Base-by-base conservation (phyloP, 2,797 vertebrate species). In the Dermochelys coriacea region DNA sequence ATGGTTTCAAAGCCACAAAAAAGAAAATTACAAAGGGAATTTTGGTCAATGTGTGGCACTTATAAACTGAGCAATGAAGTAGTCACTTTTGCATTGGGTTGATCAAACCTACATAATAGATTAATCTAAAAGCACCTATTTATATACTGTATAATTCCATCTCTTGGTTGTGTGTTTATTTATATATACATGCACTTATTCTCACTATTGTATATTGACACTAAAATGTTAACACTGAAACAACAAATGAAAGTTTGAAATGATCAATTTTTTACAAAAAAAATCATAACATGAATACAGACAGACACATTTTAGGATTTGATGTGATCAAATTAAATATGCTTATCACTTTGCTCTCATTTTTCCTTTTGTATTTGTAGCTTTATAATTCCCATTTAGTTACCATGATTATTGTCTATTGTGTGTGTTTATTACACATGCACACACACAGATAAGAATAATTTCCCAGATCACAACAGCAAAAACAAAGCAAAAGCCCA, bases 381-480 rank as follows among this genome's bases (percentile, higher is more conserved):
- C 88, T 88, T 95, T 88, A 94, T 95, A 95, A 96, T 95, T 94
- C 94, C 96, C 87, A 94, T 88, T 96, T 95, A 95, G 94, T 91
- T 95, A 95, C 90, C 95, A 97, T 94, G 93, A 80, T 96, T 95
- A 96, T 92, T 97, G 95, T 95, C 93, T 95, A 96, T 94, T 96
- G 93, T 90, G 96, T 95, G 93, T 97, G 87, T 95, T 96, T 96
- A 64, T 97, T 96, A 97, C 4, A 18, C 16, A n/a, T 31, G 2
- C 3, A 75, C 6, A 3, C 27, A 41, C 84, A 1, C 27, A 95
- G 92, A 97, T 97, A 12, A 96, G 94, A 95, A 10, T 4, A 4
- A 95, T 95, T 96, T 98, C 95, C 90, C 91, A 94, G 88, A 97
- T 90, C 78, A 88, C 96, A 97, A 94, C 3, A 97, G 87, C n/a